Base-by-base conservation (phyloP, 2,113 vertebrate species). In the Cyphomyrus discorhynchus region DNA sequence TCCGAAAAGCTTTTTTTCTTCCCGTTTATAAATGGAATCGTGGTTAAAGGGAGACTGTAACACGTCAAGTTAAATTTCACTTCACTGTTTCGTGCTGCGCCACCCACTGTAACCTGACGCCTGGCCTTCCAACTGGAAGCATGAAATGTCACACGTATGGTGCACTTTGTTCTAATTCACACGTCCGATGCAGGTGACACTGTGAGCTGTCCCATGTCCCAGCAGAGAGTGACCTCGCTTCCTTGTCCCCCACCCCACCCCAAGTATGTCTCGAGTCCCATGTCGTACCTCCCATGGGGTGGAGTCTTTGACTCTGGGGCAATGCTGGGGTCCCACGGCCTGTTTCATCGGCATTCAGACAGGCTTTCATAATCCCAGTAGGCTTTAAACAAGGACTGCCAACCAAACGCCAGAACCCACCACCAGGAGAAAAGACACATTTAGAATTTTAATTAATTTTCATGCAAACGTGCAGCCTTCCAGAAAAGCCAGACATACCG, bases 401-500 rank as follows among this genome's bases (percentile, higher is more conserved):
- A 50, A 50, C 45, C 3, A 17, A 49, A 86, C 47, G 5, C 5
- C 82, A 39, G 11, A 80, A 42, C 35, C 31, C 15, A 80, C 31
- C 74, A 35, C 74, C 83, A 86, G 24, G 4, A 86, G 83, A 86
- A n/a, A 27, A 27, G n/a, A 86, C 83, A 50, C 46, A 31, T 86
- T 86, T 49, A 47, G 45, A 86, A 86, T 86, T 49, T 85, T n/a
- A 85, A 85, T 77, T 31, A 85, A 85, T 47, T 85, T n/a, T 49
- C 45, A 50, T 27, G 21, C 83, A 86, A 27, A 86, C 46, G 31
- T 49, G 6, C 83, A 50, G 24, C n/a, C 83, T 86, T 50, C 83
- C 46, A 86, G 47, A 86, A 49, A 86, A 86, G 11, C 21, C 9
- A 50, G 83, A 27, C 24, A 3, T 49, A 1, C 83, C 4, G 82